Evolutionary conservation across 2,888 invertebrate species (phyloP), one percentile per base, ranked within the genome.

Genomic region (Neria commutata): DNA sequence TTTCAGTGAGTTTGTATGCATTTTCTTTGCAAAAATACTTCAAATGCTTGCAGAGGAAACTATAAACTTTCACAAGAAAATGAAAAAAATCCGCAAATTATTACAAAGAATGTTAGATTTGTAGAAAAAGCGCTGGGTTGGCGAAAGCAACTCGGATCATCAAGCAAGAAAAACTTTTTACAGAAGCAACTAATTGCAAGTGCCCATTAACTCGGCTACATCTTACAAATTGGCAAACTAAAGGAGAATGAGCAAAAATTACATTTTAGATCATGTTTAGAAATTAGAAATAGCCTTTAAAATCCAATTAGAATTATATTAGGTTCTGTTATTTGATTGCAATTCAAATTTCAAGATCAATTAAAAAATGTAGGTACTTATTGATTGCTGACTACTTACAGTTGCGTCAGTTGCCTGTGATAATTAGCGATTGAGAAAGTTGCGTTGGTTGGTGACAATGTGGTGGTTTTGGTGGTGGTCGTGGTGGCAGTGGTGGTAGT

Each of bases 361-460:
- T 19, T 23, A 23, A 48, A 48, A 48, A 48, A 19, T 21, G 10
- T 4, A 48, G 24, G n/a, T 40, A 40, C 34, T 24, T 29, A 62
- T 51, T 40, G 29, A 51, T 66, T 64, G 60, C 54, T 56, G 54
- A 58, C 69, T 70, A 70, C 70, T 70, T 70, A 70, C 70, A 68
- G 69, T 68, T 69, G 67, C 66, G 63, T 63, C 66, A 61, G 68
- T 67, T 67, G 68, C 58, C 70, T 70, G 69, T 65, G 61, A 65
- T 61, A 49, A 53, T 60, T 60, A 50, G 42, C 46, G 57, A 46
- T 57, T 52, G 48, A n/a, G n/a, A 52, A 37, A 56, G 45, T 61
- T 58, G 56, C 62, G 57, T 55, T 62, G n/a, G 62, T 56, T 56
- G 49, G 55, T 56, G 42, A 42, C 19, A 42, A 42, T 42, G 37